phyloP scores from a whole-genome alignment of 2,113 vertebrate genomes.

The Lampris megalopsis region DNA sequence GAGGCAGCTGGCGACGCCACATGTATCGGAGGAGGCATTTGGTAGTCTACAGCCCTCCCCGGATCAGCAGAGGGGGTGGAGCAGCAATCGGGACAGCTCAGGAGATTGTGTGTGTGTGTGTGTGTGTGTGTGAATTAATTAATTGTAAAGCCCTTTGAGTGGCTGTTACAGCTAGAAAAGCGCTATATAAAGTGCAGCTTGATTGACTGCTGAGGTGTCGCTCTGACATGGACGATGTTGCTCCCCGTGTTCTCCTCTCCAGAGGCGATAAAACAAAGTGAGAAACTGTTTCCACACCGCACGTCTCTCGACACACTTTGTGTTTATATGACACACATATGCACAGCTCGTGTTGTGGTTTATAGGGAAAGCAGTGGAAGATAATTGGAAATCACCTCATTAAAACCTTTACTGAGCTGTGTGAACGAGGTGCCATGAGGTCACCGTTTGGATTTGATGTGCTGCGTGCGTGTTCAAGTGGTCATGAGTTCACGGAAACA shows the following conservation, averaged over 20 bases:
- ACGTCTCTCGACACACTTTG: constrained; percentile 20
- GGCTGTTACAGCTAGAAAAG: no score
- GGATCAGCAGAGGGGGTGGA: no score
- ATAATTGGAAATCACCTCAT: constrained; percentile 16
- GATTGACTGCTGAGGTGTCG: background rate
- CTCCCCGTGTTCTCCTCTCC: background rate
- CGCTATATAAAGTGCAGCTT: no score
- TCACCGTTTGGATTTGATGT: background rate
- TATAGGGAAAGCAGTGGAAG: constrained; percentile 6
- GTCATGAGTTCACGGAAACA: no score
- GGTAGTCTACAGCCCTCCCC: no score
- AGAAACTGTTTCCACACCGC: constrained; percentile 36
- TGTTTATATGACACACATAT: background rate
- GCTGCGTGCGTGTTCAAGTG: no score
- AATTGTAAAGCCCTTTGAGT: no score
- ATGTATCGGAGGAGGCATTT: no score
- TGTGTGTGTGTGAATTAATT: no score
- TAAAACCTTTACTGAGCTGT: constrained; percentile 3
- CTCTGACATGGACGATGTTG: background rate
- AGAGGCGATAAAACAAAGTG: constrained; percentile 5
- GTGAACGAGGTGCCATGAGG: constrained; percentile 1
- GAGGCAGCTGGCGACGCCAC: no score
- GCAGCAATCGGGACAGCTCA: no score
- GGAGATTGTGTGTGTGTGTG: no score
- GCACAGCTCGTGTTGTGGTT: constrained; percentile 35